These are phyloP conservation scores for Enteromius afrohamiltoni DNA, from an alignment of 2,797 vertebrate species.

Conservation along the genomic window DNA sequence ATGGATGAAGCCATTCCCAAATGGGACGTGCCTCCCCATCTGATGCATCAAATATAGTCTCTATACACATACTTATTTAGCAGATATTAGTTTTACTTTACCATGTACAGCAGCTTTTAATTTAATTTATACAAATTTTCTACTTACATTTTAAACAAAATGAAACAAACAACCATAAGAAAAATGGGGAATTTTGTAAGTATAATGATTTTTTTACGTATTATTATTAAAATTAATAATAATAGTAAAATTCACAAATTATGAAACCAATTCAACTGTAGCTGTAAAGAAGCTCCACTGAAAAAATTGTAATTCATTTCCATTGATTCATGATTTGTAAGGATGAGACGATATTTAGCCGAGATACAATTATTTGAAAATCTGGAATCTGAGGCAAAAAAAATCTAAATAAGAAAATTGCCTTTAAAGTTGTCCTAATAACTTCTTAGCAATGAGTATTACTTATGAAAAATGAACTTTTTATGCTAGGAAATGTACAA, in stretches of 20 bases:
- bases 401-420: too few relatives aligned
- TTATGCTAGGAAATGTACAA: too few relatives aligned
- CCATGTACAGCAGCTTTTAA: background rate
- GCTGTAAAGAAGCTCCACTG: background rate
- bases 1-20: slow-evolving; percentile 17
- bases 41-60: background rate
- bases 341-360: too few relatives aligned
- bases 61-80: background rate
- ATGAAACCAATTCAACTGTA: background rate
- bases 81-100: background rate
- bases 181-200: background rate
- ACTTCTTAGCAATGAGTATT: too few relatives aligned
- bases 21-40: slow-evolving; percentile 7
- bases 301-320: background rate
- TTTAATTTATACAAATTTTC: background rate
- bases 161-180: background rate
- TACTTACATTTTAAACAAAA: background rate
- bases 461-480: too few relatives aligned
- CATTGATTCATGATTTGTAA: too few relatives aligned
- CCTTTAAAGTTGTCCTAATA: too few relatives aligned
- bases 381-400: too few relatives aligned
- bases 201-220: background rate
- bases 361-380: too few relatives aligned
- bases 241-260: background rate
- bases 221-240: too few relatives aligned